These are phyloP conservation scores for Stercorarius parasiticus DNA, from an alignment of 2,113 vertebrate species.

Conservation along the genomic window DNA sequence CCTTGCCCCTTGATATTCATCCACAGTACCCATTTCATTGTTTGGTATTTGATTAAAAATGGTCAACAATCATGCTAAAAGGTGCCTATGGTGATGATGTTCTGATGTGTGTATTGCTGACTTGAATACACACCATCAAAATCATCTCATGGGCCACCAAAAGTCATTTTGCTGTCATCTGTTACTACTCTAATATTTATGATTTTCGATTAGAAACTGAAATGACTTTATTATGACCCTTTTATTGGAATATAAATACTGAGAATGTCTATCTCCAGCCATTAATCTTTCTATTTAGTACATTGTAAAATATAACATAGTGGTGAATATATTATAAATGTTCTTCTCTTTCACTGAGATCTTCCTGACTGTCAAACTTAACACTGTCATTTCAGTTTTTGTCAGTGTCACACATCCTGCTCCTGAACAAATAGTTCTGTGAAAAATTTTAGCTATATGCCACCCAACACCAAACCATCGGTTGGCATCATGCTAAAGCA, in stretches of 20 bases:
- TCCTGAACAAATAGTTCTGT: background rate
- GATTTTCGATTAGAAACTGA: background rate
- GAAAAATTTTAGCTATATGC: background rate
- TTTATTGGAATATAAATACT: background rate
- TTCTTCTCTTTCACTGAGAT: background rate
- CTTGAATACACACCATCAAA: background rate
- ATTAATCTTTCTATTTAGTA: background rate
- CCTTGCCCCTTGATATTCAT: background rate
- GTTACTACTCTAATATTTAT: background rate
- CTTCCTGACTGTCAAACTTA: background rate
- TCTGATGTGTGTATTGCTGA: background rate
- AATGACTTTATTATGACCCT: background rate
- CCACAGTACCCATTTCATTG: background rate
- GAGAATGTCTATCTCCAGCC: background rate
- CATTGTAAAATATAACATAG: background rate
- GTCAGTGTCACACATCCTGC: background rate
- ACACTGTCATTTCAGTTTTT: background rate
- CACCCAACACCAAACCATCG: background rate
- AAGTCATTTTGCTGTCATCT: background rate
- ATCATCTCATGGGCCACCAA: background rate
- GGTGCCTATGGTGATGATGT: background rate
- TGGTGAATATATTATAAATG: background rate
- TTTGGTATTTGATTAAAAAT: background rate
- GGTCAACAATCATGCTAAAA: background rate
- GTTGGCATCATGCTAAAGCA: background rate